Percentiles rank a stretch among this genome's conserved stretches.
Evolutionary conservation across 2,113 vertebrate species (phyloP).

Genomic region (Phalacrocorax carbo): DNA sequence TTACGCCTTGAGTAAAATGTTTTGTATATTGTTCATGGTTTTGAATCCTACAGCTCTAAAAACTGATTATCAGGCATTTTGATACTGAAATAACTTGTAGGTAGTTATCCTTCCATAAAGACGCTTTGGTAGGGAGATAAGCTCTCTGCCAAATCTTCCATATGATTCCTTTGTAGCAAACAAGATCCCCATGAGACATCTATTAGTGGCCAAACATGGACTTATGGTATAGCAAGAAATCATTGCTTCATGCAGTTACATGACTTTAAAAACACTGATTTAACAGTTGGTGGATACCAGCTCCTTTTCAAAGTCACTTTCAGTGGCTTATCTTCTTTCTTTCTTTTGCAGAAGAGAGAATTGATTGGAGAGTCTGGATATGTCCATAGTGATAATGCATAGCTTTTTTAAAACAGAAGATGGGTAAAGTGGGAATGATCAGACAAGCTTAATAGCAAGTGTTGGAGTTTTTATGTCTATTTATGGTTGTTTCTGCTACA

Average conservation of each 20-base stretch:
- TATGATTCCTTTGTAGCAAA: slow-evolving; percentile 48
- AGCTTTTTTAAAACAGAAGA: neutral
- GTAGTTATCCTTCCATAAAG: slow-evolving; percentile 44
- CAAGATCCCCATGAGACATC: slow-evolving; percentile 10
- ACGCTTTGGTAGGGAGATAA: slow-evolving; percentile 17
- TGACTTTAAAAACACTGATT: slow-evolving; percentile 27
- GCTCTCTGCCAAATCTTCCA: slow-evolving; percentile 42
- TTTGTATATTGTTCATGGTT: slow-evolving; percentile 68
- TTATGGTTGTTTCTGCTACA: neutral
- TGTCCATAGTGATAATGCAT: slow-evolving; percentile 13
- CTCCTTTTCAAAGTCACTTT: slow-evolving; percentile 30
- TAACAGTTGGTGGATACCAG: slow-evolving; percentile 23
- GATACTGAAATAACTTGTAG: slow-evolving; percentile 49
- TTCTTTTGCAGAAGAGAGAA: slow-evolving; percentile 12
- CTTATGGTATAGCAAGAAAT: slow-evolving; percentile 34
- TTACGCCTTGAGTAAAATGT: slow-evolving; percentile 65
- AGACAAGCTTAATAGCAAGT: neutral
- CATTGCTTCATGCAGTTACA: slow-evolving; percentile 32
- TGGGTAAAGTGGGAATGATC: neutral
- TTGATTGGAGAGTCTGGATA: slow-evolving; percentile 19
- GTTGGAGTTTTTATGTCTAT: neutral
- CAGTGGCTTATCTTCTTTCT: slow-evolving; percentile 22
- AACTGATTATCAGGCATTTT: slow-evolving; percentile 69
- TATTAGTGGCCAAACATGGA: slow-evolving; percentile 24
- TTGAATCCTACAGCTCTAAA: slow-evolving; percentile 56